Base-by-base conservation (phyloP, 1,140 invertebrate species). In the Laupala kohalensis region DNA sequence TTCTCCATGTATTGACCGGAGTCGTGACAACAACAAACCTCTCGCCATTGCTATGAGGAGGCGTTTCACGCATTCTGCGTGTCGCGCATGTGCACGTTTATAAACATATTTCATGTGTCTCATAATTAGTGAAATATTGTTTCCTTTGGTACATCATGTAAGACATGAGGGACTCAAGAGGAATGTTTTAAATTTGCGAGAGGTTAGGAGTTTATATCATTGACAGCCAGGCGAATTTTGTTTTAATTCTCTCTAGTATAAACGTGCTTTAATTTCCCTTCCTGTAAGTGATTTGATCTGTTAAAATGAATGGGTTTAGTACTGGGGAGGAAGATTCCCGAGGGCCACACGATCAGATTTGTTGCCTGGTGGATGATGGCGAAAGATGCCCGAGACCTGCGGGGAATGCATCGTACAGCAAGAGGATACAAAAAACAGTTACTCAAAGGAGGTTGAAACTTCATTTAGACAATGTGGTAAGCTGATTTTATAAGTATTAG, bases 351-450 rank as follows among this genome's bases (percentile, higher is more conserved):
- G 93, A 95, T 78, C 94, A 96, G 84, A 90, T 93, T 75, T 98
- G 96, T 84, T 97, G 95, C 83, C 85, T 98, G 71, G 87, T 97
- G 75, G 95, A 98, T 82, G 92, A 95, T 77, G 87, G 88, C 73
- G 89, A 92, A 71, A 84, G 94, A 71, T 98, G 96, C 83, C 85
- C 86, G 73, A 86, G 92, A 77, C 85, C 89, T 66, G 94, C 96
- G 75, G 95, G 96, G 68, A 97, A 98, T 84, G 96, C 96, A 73
- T 94, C 93, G 63, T 98, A 97, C 81, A 96, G 93, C 81, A 98
- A 98, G 80, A 86, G 95, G 74, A 95, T 98, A 76, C 94, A 97
- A 81, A 97, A 96, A 80, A 97, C 92, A 72, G 94, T 97, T n/a
- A 90, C 92, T 69, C 94, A 97, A 77, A 87, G 93, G 75, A 90